phyloP scores from a whole-genome alignment of 92 coral and sea anemone genomes.

The Siderastrea radians region DNA sequence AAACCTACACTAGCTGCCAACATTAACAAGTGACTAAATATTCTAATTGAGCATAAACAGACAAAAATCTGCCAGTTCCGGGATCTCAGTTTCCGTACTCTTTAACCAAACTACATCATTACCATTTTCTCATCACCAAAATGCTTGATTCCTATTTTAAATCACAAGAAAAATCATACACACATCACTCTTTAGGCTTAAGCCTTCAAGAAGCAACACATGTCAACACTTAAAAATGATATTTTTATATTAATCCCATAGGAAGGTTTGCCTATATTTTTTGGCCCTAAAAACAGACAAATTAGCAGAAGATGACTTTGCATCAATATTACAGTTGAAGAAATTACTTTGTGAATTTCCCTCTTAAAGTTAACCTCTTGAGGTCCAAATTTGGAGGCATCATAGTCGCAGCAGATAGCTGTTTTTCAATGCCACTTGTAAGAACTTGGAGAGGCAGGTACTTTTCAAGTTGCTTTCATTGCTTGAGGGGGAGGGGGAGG shows the following conservation, averaged over 20 bases:
- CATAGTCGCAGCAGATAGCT: no score
- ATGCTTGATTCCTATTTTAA: not conserved
- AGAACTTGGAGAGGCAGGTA: no score
- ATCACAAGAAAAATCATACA: conserved; percentile 6
- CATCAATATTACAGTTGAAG: not conserved
- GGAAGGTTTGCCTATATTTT: not conserved
- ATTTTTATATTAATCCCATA: not conserved
- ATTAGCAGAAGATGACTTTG: not conserved
- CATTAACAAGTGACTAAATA: not conserved
- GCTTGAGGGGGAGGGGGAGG: no score
- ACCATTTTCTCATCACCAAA: conserved; percentile 14
- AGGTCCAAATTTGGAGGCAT: no score
- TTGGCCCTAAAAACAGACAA: not conserved
- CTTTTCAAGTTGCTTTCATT: no score
- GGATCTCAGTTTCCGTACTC: not conserved
- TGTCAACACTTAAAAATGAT: conserved; percentile 11
- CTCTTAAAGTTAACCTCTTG: not conserved
- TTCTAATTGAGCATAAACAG: not conserved
- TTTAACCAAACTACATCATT: not conserved
- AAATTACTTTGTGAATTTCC: no score
- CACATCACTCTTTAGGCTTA: not conserved
- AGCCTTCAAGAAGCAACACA: not conserved
- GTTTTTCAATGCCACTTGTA: no score
- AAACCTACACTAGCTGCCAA: not conserved
- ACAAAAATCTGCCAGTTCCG: not conserved